Conservation (phyloP, 2,797 vertebrate genomes). For the Phrynocephalus forsythii region DNA sequence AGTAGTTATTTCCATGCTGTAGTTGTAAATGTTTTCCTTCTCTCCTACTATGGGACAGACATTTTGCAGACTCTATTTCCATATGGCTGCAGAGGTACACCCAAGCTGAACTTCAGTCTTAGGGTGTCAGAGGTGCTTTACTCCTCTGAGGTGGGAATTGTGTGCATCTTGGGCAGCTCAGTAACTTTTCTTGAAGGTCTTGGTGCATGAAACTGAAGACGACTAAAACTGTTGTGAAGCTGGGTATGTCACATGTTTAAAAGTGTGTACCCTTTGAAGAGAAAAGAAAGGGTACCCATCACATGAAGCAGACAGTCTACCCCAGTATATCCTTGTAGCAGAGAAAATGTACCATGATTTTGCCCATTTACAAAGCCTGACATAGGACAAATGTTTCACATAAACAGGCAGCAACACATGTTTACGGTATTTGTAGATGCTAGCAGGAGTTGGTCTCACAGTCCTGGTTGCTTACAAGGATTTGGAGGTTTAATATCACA, state of each 20-base stretch:
- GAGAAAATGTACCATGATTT: background rate
- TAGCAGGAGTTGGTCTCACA: background rate
- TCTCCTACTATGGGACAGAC: background rate
- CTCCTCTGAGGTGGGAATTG: background rate
- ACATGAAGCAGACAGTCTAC: background rate
- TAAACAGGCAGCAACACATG: background rate
- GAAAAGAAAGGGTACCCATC: background rate
- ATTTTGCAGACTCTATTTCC: background rate
- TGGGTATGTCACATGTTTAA: background rate
- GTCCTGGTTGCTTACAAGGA: background rate
- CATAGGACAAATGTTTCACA: background rate
- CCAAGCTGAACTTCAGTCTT: background rate
- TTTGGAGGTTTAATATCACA: conserved; percentile 13
- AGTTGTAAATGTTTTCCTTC: background rate
- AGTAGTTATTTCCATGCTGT: too few species aligned
- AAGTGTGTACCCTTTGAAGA: background rate
- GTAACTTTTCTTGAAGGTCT: background rate
- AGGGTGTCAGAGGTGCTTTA: background rate
- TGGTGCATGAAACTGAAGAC: background rate
- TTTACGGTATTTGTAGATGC: background rate
- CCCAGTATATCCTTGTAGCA: background rate
- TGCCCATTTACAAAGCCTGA: background rate
- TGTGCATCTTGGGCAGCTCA: background rate
- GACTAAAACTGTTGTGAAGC: background rate
- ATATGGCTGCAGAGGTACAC: background rate